Evolutionary conservation across 2,113 vertebrate species (phyloP), one percentile per base, ranked within the genome.

Genomic region (Heterotis niloticus): DNA sequence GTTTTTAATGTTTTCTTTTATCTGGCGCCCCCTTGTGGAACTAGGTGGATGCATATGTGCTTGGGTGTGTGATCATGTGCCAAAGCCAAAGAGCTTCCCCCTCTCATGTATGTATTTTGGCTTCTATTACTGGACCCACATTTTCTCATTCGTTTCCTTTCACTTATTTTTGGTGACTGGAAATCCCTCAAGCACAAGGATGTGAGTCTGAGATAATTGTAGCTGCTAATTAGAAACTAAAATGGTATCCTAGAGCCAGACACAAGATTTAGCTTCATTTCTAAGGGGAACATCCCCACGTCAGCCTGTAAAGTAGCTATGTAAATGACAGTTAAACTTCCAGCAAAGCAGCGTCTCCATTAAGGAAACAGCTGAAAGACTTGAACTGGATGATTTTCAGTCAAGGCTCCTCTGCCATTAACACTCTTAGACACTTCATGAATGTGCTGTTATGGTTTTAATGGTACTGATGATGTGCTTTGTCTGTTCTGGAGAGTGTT

Each of bases 141-240:
- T 20, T 18, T 77, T 77, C 62, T 10, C 64, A 52, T 57, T 59
- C 52, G 68, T n/a, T 28, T 26, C 64, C 23, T 0, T 13, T 54
- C 12, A 5, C 14, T 56, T 68, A 59, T 59, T 78, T 34, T 24
- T 29, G 52, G 10, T 52, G 18, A 34, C 23, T 23, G 17, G 56
- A 57, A 60, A 75, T 28, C 69, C 75, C 51, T 23, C 34, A 78
- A 78, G 65, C 14, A 56, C 57, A 57, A 51, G 56, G 64, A 11
- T 12, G 24, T 29, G 64, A 28, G 20, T 64, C 20, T 5, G 23
- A 29, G 64, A 68, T 29, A 67, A 16, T 28, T 67, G 28, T 16
- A 56, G 16, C n/a, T 66, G 64, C 52, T 78, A 78, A 78, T 78
- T 78, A 68, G 20, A 78, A 78, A 68, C 5, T 13, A 16, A 57